Conservation (phyloP, 2,797 vertebrate genomes). For the Chrysocyon brachyurus region DNA sequence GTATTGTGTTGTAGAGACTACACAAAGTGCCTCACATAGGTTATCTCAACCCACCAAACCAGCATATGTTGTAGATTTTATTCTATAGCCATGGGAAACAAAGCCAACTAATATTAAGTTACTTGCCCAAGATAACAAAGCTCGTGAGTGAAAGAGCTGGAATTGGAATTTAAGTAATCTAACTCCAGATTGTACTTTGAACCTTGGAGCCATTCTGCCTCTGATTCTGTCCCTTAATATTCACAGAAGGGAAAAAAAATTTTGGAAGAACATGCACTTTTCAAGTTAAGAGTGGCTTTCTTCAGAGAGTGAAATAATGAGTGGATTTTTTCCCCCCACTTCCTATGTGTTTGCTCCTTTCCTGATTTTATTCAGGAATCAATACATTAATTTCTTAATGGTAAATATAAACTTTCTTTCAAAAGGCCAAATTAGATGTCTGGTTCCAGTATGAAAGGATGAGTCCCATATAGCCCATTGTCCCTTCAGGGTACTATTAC, state of each 20-base stretch:
- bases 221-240: not conserved
- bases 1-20: not conserved
- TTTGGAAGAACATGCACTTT: not conserved
- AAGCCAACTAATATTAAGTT: not conserved
- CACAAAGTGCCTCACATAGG: not conserved
- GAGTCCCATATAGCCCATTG: not conserved
- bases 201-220: not conserved
- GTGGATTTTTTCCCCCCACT: not conserved
- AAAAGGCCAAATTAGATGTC: not conserved
- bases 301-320: not conserved
- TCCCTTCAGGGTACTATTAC: not conserved
- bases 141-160: not conserved
- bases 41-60: not conserved
- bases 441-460: not conserved
- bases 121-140: constrained; percentile 34
- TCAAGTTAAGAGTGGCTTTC: constrained; percentile 8
- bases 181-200: constrained; percentile 28
- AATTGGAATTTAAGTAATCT: not conserved
- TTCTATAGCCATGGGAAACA: not conserved
- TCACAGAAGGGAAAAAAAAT: not conserved
- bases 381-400: not conserved
- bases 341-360: not conserved
- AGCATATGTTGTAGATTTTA: not conserved
- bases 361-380: not conserved
- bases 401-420: not conserved